Conservation (phyloP, 2,797 vertebrate species). For the Pempheris klunzingeri region DNA sequence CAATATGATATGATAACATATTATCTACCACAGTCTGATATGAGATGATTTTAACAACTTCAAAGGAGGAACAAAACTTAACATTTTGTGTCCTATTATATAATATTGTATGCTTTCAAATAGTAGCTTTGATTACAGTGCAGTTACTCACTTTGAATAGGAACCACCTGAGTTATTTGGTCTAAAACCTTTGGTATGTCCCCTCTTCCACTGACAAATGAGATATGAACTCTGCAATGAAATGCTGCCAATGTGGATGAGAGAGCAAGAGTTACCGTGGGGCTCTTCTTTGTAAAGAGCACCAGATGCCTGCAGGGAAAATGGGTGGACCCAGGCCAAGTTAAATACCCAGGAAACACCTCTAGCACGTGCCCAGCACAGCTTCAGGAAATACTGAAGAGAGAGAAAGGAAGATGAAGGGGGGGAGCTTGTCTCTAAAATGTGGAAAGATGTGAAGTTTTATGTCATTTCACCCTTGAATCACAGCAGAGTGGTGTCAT, state of each 20-base stretch:
- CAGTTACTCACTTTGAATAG: background rate
- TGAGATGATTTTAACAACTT: background rate
- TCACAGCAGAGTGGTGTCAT: background rate
- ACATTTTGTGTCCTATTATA: background rate
- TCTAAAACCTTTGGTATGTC: background rate
- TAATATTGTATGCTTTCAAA: background rate
- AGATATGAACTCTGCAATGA: constrained; percentile 22
- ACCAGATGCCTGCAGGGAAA: constrained; percentile 51
- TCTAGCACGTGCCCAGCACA: constrained; percentile 57
- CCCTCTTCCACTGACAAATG: background rate
- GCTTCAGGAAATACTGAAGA: constrained; percentile 46
- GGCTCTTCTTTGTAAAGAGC: constrained; percentile 40
- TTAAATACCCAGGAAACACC: constrained; percentile 62
- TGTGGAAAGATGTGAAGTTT: constrained; percentile 2
- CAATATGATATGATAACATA: background rate
- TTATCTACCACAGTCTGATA: background rate
- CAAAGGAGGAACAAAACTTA: background rate
- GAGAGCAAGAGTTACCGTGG: constrained; percentile 31
- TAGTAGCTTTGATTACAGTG: background rate
- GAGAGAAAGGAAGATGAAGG: background rate
- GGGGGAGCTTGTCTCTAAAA: no score
- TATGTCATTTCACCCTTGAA: constrained; percentile 11
- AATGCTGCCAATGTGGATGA: constrained; percentile 40
- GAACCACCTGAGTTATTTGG: background rate
- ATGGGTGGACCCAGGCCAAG: constrained; percentile 40